Evolutionary conservation across 1,140 invertebrate genomes (phyloP), one percentile per base, ranked within the genome.

Genomic region (Bombus impatiens): DNA sequence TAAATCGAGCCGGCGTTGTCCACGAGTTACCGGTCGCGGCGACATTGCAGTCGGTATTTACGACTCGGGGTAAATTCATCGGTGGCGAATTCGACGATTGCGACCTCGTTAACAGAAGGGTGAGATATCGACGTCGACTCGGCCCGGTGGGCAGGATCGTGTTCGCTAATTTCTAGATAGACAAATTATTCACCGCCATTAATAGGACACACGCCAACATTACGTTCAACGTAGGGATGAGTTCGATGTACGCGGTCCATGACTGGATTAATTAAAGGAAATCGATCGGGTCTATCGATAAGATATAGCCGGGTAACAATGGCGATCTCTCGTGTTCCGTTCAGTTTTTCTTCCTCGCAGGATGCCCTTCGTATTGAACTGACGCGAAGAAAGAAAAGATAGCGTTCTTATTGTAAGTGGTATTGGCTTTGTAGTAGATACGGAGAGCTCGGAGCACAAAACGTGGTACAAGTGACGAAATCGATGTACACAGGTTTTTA

Each of bases 191-290:
- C 85, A 74, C 47, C 53, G 53, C 74, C 47, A 67, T 82, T 83
- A 86, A 86, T 72, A 74, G 80, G 81, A 86, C 74, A 83, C 80
- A 65, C 85, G 85, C 85, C 85, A 71, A 86, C 85, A 44, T 83
- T 86, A 78, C 65, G 44, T 10, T 65, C 37, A 47, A 35, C 67
- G 42, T 42, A 47, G 28, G 42, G 57, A 40, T 13, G 44, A 35
- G 77, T 70, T 53, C 15, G 22, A 6, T 12, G 37, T 35, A 15
- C 35, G 37, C 72, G 80, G 40, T 70, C 62, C 22, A 3, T 15
- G 40, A 42, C 9, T 75, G 57, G 74, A 82, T 86, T 86, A 86
- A 86, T 86, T 86, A 86, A 77, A 75, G 65, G 80, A 86, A 86
- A 86, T 77, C 80, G 85, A 86, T 86, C 71, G 80, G 32, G n/a